Evolutionary conservation across 1,140 invertebrate species (phyloP).

Genomic region (Cylas formicarius): DNA sequence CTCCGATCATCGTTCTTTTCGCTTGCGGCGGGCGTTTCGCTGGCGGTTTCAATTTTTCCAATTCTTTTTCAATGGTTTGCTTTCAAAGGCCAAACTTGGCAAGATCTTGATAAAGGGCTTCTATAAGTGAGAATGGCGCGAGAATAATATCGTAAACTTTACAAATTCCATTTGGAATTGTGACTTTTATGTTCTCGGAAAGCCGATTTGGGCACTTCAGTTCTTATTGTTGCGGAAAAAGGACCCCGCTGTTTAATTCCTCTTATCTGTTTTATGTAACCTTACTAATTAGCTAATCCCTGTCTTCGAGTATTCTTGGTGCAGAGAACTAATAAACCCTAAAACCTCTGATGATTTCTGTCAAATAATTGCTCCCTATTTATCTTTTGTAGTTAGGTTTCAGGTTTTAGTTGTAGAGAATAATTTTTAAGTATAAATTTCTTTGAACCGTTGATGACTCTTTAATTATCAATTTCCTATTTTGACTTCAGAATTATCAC

Average conservation of each 20-base stretch:
- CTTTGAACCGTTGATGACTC: no score
- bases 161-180: constrained; percentile 44
- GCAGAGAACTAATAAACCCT: no score
- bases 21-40: constrained; percentile 8
- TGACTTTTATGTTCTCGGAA: constrained; percentile 43
- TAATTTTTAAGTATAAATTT: no score
- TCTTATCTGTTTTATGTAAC: no score
- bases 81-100: constrained; percentile 37
- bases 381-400: no score
- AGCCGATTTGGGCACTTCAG: constrained; percentile 22
- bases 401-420: no score
- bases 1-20: constrained; percentile 26
- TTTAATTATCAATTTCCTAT: no score
- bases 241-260: neutral
- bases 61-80: constrained; percentile 35
- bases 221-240: neutral
- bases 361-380: no score
- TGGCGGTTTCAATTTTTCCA: constrained; percentile 36
- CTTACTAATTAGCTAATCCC: no score
- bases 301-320: no score
- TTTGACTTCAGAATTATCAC: no score
- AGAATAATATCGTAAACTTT: constrained; percentile 45
- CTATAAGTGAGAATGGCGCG: constrained; percentile 42
- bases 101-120: constrained; percentile 41
- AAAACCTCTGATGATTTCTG: no score